Conservation (phyloP, 2,113 vertebrate species). For the Rafetus swinhoei region DNA sequence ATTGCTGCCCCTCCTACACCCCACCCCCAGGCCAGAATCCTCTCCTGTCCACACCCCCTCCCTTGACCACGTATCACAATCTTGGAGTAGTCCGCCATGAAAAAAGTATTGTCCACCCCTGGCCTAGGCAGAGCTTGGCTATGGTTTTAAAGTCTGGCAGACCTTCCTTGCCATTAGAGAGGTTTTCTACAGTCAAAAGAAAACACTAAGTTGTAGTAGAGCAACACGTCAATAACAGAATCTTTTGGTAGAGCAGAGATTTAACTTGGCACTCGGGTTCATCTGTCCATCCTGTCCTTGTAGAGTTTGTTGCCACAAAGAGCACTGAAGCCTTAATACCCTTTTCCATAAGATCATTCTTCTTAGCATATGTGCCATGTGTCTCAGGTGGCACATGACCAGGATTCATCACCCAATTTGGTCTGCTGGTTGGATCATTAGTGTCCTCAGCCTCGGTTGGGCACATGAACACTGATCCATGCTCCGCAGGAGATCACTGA, state of each 20-base stretch:
- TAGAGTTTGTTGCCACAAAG: constrained; percentile 23
- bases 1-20: no score
- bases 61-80: no score
- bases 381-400: no score
- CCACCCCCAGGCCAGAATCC: no score
- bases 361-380: background rate
- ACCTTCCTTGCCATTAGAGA: background rate
- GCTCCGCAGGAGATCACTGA: constrained; percentile 23
- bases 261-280: constrained; percentile 55
- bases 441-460: background rate
- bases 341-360: constrained; percentile 50
- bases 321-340: constrained; percentile 6
- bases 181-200: constrained; percentile 35
- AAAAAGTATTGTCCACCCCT: no score
- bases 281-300: constrained; percentile 18
- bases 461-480: background rate
- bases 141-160: constrained; percentile 29
- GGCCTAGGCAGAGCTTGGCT: constrained; percentile 25
- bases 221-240: background rate
- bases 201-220: constrained; percentile 16
- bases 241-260: constrained; percentile 40
- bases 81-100: no score
- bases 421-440: no score
- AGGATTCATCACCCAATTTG: no score
- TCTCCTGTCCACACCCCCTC: no score